Conservation (phyloP, 2,797 vertebrate species). For the Meda fulgida region DNA sequence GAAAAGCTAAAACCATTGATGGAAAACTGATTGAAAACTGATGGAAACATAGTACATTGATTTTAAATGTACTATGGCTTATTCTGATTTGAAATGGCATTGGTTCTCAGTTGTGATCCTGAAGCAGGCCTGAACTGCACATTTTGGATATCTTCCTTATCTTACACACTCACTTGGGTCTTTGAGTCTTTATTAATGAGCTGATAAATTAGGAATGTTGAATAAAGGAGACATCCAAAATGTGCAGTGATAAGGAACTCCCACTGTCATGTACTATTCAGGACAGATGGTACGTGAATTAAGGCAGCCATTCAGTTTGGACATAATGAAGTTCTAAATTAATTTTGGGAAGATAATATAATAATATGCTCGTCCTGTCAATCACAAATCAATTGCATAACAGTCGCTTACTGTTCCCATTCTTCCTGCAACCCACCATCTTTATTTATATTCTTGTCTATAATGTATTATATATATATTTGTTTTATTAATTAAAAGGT, state of each 20-base stretch:
- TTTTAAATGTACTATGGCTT: too few species aligned
- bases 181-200: constrained; percentile 21
- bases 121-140: background rate
- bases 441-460: background rate
- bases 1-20: too few species aligned
- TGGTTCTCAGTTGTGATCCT: background rate
- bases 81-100: background rate
- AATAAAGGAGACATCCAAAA: constrained; percentile 19
- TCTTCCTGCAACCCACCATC: background rate
- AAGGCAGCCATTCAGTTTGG: background rate
- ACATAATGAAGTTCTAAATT: background rate
- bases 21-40: too few species aligned
- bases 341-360: background rate
- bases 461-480: background rate
- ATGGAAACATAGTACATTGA: too few species aligned
- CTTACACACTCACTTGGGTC: background rate
- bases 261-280: constrained; percentile 19
- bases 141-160: background rate
- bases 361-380: background rate
- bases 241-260: background rate
- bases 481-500: background rate
- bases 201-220: constrained; percentile 16
- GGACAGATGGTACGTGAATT: constrained; percentile 1
- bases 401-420: background rate
- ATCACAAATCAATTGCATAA: background rate